A percentile compares a stretch with the other conserved stretches of the same genome.
Conservation (phyloP, 2,797 vertebrate genomes). For the Sebastes hubbsi region DNA sequence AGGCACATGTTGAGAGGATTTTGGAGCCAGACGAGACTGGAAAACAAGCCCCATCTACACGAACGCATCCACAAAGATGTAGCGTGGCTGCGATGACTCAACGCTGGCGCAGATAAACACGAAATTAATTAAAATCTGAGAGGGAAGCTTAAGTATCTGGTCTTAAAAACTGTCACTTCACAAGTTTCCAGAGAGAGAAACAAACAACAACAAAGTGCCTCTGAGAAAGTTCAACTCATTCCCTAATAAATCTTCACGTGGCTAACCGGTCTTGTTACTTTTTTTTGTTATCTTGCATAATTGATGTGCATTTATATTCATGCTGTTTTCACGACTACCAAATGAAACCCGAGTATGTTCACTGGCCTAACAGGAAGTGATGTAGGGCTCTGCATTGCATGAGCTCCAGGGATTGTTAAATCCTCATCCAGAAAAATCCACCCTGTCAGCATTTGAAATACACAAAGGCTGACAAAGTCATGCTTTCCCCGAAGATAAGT, state of each 20-base stretch:
- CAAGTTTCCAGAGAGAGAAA: constrained; percentile 33
- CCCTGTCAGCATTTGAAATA: constrained; percentile 28
- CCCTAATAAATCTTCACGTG: constrained; percentile 39
- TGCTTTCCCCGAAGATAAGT: constrained; percentile 20
- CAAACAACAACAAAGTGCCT: constrained; percentile 44
- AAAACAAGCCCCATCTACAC: constrained; percentile 48
- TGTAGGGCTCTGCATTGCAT: neutral
- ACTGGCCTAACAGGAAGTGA: constrained; percentile 10
- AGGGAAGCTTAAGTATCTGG: constrained; percentile 34
- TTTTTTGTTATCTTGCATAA: constrained; percentile 11
- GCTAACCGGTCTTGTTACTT: neutral
- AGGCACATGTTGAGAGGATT: constrained; percentile 71
- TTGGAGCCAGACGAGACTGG: constrained; percentile 33
- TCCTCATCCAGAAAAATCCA: constrained; percentile 18
- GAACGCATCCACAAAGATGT: constrained; percentile 41
- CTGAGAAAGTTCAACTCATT: constrained; percentile 36
- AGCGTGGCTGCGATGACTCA: constrained; percentile 38
- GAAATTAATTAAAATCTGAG: constrained; percentile 66
- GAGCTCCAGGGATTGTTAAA: constrained; percentile 15
- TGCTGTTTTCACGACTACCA: constrained; percentile 21
- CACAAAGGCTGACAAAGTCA: constrained; percentile 35
- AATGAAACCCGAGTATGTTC: constrained; percentile 1
- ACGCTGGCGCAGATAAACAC: constrained; percentile 48
- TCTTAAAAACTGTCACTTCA: constrained; percentile 46
- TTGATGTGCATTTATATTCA: constrained; percentile 26